A percentile compares a stretch with the other conserved stretches of the same genome.
Evolutionary conservation across 2,888 invertebrate genomes (phyloP).

Genomic region (Pseudoips prasinana): DNA sequence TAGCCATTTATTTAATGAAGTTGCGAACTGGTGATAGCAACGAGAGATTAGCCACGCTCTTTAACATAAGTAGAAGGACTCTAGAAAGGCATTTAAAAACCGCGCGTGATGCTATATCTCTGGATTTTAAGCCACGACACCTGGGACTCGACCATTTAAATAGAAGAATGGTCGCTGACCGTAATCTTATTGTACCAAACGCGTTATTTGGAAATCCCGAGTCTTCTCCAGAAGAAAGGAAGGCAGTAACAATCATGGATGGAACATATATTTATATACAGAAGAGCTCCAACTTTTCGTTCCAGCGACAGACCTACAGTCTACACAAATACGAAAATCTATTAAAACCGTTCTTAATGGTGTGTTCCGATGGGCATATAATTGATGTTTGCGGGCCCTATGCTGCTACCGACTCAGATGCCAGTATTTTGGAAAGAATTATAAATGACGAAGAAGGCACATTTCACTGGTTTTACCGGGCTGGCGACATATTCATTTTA

Average conservation of each 20-base stretch:
- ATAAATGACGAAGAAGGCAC: not conserved
- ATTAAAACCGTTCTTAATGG: too few relatives aligned
- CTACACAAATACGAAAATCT: too few relatives aligned
- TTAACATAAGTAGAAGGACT: too few relatives aligned
- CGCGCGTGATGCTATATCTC: too few relatives aligned
- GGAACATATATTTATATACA: slow-evolving; percentile 10
- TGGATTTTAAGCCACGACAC: too few relatives aligned
- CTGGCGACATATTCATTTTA: not conserved
- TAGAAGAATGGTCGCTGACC: too few relatives aligned
- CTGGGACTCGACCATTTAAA: too few relatives aligned
- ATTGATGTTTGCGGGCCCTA: not conserved
- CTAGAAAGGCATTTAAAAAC: too few relatives aligned
- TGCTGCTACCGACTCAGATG: not conserved
- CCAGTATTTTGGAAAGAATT: not conserved
- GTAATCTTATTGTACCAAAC: too few relatives aligned
- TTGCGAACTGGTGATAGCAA: too few relatives aligned
- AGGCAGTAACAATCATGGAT: slow-evolving; percentile 27
- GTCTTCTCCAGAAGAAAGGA: slow-evolving; percentile 64
- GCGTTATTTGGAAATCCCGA: slow-evolving; percentile 4
- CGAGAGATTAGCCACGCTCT: too few relatives aligned
- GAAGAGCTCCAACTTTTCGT: slow-evolving; percentile 5
- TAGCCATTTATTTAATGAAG: slow-evolving; percentile 6
- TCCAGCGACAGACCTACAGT: slow-evolving; percentile 3
- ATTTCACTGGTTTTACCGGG: too few relatives aligned
- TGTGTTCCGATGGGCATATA: slow-evolving; percentile 11